Conservation (phyloP, 2,797 vertebrate species). For the Furcifer pardalis region DNA sequence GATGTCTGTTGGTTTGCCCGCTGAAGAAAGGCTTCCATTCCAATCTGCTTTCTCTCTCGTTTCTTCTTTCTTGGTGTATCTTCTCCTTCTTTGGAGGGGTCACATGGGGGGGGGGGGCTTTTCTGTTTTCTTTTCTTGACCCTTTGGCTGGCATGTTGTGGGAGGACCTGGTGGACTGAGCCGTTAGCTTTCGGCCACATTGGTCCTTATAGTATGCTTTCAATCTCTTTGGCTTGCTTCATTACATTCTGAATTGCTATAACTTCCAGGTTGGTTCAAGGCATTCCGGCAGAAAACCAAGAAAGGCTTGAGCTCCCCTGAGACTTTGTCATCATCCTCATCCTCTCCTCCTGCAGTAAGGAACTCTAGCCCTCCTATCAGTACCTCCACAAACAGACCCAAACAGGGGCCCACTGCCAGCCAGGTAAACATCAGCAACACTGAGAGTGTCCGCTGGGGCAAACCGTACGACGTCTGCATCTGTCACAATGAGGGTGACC, state of each 20-base stretch:
- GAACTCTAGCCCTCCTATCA: neutral
- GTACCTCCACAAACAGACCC: fast-evolving
- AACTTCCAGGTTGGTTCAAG: slow-evolving; percentile 72
- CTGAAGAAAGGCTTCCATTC: too few species aligned
- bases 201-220: neutral
- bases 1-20: too few species aligned
- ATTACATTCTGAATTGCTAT: fast-evolving
- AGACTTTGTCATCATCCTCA: neutral
- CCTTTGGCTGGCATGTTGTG: too few species aligned
- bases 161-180: too few species aligned
- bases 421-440: fast-evolving
- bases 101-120: too few species aligned
- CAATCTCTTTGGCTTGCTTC: neutral
- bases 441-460: slow-evolving; percentile 73
- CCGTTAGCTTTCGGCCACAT: too few species aligned
- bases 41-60: too few species aligned
- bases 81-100: too few species aligned
- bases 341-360: neutral
- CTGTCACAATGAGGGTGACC: slow-evolving; percentile 83
- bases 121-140: too few species aligned
- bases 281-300: slow-evolving; percentile 66
- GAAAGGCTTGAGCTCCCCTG: neutral
- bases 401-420: fast-evolving
- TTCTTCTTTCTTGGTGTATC: too few species aligned
- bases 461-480: slow-evolving; percentile 83